These are phyloP conservation scores for Hypothenemus hampei DNA, from an alignment of 1,140 invertebrate species.

Conservation along the genomic window DNA sequence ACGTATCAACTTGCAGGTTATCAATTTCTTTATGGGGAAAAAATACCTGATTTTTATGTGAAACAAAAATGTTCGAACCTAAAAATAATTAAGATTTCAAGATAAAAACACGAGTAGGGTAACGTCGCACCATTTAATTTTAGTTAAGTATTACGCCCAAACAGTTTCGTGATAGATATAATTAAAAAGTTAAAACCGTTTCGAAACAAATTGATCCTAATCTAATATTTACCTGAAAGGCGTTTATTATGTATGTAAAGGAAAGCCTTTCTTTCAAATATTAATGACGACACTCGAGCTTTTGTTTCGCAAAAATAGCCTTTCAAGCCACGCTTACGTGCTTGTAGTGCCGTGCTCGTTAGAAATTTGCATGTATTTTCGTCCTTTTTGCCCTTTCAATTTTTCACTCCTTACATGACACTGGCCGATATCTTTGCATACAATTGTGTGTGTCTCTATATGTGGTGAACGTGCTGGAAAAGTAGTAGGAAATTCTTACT, in stretches of 20 bases:
- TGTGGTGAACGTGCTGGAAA: too few species aligned
- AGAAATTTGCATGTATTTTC: conserved; percentile 17
- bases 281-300: conserved; percentile 12
- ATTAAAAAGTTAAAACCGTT: background rate
- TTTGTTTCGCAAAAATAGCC: conserved; percentile 14
- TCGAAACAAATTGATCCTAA: conserved; percentile 7
- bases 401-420: conserved; percentile 13
- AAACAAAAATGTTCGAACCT: too few species aligned
- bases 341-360: conserved; percentile 15
- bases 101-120: too few species aligned
- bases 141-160: too few species aligned
- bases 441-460: too few species aligned
- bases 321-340: conserved; percentile 10
- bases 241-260: conserved; percentile 8
- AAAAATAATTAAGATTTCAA: too few species aligned
- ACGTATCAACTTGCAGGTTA: too few species aligned
- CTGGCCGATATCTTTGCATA: conserved; percentile 15
- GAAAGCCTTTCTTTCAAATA: conserved; percentile 11
- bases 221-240: conserved; percentile 7
- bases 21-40: too few species aligned
- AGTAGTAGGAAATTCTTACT: too few species aligned
- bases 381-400: conserved; percentile 14
- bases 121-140: too few species aligned
- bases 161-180: background rate
- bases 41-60: too few species aligned